A percentile compares a stretch with the other conserved stretches of the same genome.
phyloP scores from a whole-genome alignment of 2,797 vertebrate genomes.

The Cirrhinus mrigala region DNA sequence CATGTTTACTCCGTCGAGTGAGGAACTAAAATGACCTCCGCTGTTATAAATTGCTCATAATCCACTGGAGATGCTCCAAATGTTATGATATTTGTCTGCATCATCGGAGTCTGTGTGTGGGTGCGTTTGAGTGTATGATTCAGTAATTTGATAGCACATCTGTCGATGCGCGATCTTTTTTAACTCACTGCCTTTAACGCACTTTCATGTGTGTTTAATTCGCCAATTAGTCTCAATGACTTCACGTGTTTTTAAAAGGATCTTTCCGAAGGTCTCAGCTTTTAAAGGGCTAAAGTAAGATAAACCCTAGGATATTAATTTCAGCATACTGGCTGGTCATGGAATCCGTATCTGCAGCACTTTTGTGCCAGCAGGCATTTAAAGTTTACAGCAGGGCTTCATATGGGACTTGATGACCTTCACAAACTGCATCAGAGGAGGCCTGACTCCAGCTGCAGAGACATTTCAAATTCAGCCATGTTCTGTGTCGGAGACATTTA shows the following conservation, averaged over 20 bases:
- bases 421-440: slow-evolving; percentile 51
- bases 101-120: not conserved
- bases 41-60: slow-evolving; percentile 49
- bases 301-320: slow-evolving; percentile 52
- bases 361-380: slow-evolving; percentile 54
- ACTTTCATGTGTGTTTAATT: slow-evolving; percentile 41
- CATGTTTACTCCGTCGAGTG: slow-evolving; percentile 38
- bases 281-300: slow-evolving; percentile 46
- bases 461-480: slow-evolving; percentile 51
- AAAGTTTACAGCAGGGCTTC: slow-evolving; percentile 58
- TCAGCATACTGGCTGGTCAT: slow-evolving; percentile 6
- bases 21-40: slow-evolving; percentile 52
- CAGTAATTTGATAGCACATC: slow-evolving; percentile 43
- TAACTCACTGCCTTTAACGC: slow-evolving; percentile 8
- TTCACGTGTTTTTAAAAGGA: slow-evolving; percentile 11
- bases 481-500: slow-evolving; percentile 53
- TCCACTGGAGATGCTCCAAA: slow-evolving; percentile 34
- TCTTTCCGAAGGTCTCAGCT: slow-evolving; percentile 23
- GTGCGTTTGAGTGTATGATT: slow-evolving; percentile 22
- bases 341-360: slow-evolving; percentile 40
- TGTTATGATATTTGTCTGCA: slow-evolving; percentile 30
- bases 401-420: slow-evolving; percentile 57
- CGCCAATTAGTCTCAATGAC: slow-evolving; percentile 9
- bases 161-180: slow-evolving; percentile 6
- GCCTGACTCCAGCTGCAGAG: slow-evolving; percentile 45